Percentiles rank a stretch among this genome's conserved stretches.
Conservation (phyloP, 2,888 invertebrate genomes). For the Apamea sordens region DNA sequence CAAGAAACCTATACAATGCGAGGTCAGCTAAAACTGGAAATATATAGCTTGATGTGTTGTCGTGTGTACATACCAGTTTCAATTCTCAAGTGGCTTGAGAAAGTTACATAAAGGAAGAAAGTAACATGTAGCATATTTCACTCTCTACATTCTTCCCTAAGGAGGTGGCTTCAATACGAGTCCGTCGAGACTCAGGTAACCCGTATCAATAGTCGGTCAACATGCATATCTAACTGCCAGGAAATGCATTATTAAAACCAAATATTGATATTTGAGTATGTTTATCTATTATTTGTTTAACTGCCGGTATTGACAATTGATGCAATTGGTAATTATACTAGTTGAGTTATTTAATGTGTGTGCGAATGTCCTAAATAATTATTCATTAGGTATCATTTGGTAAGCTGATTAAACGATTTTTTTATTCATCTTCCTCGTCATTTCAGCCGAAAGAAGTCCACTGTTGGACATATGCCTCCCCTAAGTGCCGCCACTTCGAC, state of each 20-base stretch:
- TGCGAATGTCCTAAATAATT: not conserved
- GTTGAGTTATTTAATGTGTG: not conserved
- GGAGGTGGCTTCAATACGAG: conserved; percentile 34
- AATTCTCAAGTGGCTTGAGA: conserved; percentile 42
- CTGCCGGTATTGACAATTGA: conserved; percentile 9
- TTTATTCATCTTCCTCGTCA: not conserved
- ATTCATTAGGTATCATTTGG: not conserved
- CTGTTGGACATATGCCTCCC: too few relatives aligned
- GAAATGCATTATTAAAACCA: conserved; percentile 64
- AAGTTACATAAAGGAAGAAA: conserved; percentile 23
- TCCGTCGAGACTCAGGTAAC: conserved; percentile 26
- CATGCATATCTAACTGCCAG: conserved; percentile 46
- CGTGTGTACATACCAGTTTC: not conserved
- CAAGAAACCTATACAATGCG: too few relatives aligned
- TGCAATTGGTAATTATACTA: conserved; percentile 21
- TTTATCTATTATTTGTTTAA: conserved; percentile 52
- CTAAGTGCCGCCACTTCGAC: not conserved
- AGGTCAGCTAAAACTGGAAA: too few relatives aligned
- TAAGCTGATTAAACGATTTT: not conserved
- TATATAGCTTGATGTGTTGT: too few relatives aligned
- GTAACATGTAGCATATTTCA: conserved; percentile 34
- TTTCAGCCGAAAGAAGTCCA: not conserved
- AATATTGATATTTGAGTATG: conserved; percentile 50
- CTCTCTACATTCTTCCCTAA: conserved; percentile 38
- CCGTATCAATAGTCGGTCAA: conserved; percentile 42